phyloP scores from a whole-genome alignment of 1,140 invertebrate species.

The Bombus terrestris region DNA sequence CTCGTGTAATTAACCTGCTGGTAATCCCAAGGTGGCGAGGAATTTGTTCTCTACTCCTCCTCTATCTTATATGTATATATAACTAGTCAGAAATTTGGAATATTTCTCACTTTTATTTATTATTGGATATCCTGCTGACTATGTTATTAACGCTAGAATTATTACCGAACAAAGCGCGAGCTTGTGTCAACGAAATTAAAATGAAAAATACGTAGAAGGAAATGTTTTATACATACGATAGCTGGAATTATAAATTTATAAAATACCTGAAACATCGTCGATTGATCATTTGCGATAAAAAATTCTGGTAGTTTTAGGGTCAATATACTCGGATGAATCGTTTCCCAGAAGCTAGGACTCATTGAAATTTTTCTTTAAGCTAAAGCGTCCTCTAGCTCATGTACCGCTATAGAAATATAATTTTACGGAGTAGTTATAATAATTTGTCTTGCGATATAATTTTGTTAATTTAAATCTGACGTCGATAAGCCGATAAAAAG shows the following conservation, averaged over 20 bases:
- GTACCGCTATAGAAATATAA: not conserved
- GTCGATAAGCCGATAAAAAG: not conserved
- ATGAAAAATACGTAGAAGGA: not conserved
- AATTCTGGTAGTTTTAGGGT: not conserved
- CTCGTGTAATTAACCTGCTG: conserved; percentile 67
- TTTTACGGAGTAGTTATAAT: not conserved
- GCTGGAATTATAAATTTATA: not conserved
- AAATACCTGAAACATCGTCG: not conserved
- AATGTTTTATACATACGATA: not conserved
- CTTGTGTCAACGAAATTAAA: not conserved
- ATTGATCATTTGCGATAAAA: not conserved
- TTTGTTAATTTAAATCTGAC: not conserved
- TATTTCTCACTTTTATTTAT: not conserved
- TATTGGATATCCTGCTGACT: not conserved
- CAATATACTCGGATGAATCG: not conserved
- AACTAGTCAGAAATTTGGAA: not conserved
- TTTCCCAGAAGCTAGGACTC: not conserved
- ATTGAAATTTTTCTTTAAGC: not conserved
- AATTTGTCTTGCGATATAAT: not conserved
- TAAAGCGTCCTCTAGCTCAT: too few species aligned
- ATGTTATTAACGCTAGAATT: not conserved
- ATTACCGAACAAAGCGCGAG: too few species aligned
- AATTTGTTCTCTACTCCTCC: not conserved
- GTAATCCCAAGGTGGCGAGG: conserved; percentile 43
- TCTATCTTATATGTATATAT: not conserved